These are phyloP conservation scores for Coryphaenoides rupestris DNA, from an alignment of 2,113 vertebrate species.

Conservation along the genomic window DNA sequence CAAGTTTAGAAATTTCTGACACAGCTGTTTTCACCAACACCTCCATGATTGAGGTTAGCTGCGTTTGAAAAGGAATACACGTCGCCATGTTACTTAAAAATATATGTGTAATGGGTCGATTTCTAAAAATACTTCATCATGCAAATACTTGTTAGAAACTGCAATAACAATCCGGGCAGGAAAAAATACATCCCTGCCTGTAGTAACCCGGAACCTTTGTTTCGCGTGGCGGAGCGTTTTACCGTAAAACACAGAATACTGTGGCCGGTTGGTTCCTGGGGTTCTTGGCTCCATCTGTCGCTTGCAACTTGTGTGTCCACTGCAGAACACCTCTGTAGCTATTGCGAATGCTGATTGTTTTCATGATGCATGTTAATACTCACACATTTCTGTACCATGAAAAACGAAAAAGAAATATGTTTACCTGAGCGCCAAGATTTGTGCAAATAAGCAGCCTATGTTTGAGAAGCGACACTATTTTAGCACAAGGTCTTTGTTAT, in stretches of 20 bases:
- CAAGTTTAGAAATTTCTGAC: constrained; percentile 67
- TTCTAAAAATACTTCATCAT: not conserved
- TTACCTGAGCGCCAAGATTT: too few relatives aligned
- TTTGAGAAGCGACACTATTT: too few relatives aligned
- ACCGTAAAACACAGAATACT: constrained; percentile 41
- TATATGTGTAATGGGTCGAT: not conserved
- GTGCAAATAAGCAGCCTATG: too few relatives aligned
- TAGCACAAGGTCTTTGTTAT: too few relatives aligned
- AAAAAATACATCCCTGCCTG: constrained; percentile 38
- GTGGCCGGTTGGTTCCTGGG: not conserved
- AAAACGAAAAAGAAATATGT: too few relatives aligned
- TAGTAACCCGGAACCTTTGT: constrained; percentile 41
- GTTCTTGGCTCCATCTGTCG: too few relatives aligned
- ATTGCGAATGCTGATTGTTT: too few relatives aligned
- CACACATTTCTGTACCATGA: too few relatives aligned
- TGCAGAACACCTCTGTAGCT: too few relatives aligned
- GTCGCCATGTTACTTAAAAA: constrained; percentile 59
- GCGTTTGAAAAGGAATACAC: constrained; percentile 62
- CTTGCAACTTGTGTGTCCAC: too few relatives aligned
- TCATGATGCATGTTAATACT: too few relatives aligned
- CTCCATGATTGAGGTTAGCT: constrained; percentile 69
- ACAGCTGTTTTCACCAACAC: constrained; percentile 67
- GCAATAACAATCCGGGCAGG: not conserved
- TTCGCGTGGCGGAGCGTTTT: constrained; percentile 48
- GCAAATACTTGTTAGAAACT: not conserved